Percentiles rank a stretch among this genome's conserved stretches.
Evolutionary conservation across 2,113 vertebrate species (phyloP).

Genomic region (Gracilinanus agilis): DNA sequence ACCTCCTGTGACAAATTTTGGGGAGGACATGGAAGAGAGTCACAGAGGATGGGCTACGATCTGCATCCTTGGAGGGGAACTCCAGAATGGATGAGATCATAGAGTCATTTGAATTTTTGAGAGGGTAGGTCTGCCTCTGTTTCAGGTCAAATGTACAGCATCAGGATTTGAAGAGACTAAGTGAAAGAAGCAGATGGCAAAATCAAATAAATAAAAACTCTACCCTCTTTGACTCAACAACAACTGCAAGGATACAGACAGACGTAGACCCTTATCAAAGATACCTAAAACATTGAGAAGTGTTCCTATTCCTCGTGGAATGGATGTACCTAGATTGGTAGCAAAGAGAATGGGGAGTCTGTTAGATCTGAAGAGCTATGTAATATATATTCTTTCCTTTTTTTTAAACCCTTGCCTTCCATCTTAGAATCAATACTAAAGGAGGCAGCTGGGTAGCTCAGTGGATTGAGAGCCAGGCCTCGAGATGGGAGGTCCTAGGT

Average conservation of each 20-base stretch:
- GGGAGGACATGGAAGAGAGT: background rate
- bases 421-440: too few species aligned
- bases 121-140: background rate
- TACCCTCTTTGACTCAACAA: background rate
- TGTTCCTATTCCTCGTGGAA: background rate
- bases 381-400: too few species aligned
- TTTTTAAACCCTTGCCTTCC: too few species aligned
- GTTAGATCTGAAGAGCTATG: background rate
- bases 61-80: background rate
- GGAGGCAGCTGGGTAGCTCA: too few species aligned
- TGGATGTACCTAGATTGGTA: background rate
- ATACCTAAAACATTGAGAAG: background rate
- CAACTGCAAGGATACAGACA: background rate
- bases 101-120: background rate
- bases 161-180: background rate
- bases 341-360: background rate
- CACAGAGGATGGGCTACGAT: background rate
- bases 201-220: background rate
- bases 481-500: too few species aligned
- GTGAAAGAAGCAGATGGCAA: background rate
- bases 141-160: background rate
- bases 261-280: background rate
- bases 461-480: too few species aligned
- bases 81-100: background rate
- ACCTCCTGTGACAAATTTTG: background rate